Evolutionary conservation across 2,888 invertebrate genomes (phyloP).

Genomic region (Actias luna): DNA sequence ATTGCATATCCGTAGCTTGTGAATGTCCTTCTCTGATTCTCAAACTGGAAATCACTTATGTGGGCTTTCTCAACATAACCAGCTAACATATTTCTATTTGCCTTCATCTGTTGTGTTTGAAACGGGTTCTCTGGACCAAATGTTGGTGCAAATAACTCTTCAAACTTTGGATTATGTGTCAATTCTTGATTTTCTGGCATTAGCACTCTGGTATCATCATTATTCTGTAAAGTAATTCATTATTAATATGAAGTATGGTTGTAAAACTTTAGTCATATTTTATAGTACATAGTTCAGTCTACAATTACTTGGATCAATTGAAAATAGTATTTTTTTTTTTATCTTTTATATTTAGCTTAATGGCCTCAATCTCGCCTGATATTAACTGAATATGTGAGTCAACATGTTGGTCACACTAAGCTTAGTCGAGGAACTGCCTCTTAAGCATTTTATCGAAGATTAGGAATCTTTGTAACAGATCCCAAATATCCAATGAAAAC

Average conservation of each 20-base stretch:
- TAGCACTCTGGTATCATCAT: conserved; percentile 85
- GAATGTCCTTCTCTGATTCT: conserved; percentile 97
- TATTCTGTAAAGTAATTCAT: conserved; percentile 81
- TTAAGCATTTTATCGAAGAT: no score
- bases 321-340: no score
- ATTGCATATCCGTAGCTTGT: conserved; percentile 97
- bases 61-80: conserved; percentile 98
- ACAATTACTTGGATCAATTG: background rate
- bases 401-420: no score
- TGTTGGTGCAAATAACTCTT: conserved; percentile 95
- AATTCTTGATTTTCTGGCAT: conserved; percentile 93
- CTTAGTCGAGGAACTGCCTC: no score
- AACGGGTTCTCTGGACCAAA: conserved; percentile 97
- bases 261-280: no score
- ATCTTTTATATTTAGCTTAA: no score
- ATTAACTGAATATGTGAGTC: no score
- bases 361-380: no score
- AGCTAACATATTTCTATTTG: conserved; percentile 94
- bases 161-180: conserved; percentile 94
- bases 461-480: no score
- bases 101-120: conserved; percentile 93
- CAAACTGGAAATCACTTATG: conserved; percentile 98
- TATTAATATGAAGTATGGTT: no score
- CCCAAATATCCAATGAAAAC: no score
- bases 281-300: background rate